phyloP scores from a whole-genome alignment of 2,888 invertebrate genomes.

The Neoaliturus tenellus region DNA sequence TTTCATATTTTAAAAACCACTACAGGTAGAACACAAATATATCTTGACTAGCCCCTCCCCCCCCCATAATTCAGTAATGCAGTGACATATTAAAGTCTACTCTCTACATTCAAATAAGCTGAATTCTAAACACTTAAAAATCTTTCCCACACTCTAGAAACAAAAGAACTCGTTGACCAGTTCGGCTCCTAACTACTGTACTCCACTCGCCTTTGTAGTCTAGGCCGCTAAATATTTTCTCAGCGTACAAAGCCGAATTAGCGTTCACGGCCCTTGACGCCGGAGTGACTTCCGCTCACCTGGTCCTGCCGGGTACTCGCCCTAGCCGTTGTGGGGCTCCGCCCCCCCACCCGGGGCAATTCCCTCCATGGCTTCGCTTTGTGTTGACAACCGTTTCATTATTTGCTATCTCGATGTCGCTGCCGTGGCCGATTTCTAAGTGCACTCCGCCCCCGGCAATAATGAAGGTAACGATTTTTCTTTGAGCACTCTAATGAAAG shows the following conservation, averaged over 20 bases:
- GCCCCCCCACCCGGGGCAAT: not conserved
- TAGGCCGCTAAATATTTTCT: conserved; percentile 39
- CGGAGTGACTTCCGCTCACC: conserved; percentile 40
- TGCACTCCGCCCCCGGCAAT: not conserved
- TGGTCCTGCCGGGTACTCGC: not conserved
- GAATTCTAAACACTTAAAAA: too few relatives aligned
- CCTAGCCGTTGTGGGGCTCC: conserved; percentile 17
- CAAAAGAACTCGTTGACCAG: not conserved
- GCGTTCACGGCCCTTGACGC: not conserved
- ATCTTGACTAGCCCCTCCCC: too few relatives aligned
- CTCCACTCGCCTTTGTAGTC: not conserved
- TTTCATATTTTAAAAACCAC: too few relatives aligned
- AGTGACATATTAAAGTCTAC: too few relatives aligned
- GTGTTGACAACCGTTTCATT: conserved; percentile 38
- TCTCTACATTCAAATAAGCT: too few relatives aligned
- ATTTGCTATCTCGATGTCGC: conserved; percentile 9
- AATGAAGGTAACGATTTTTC: conserved; percentile 40
- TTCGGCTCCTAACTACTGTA: not conserved
- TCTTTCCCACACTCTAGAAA: too few relatives aligned
- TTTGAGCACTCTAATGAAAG: conserved; percentile 26
- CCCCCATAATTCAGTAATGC: too few relatives aligned
- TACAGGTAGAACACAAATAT: too few relatives aligned
- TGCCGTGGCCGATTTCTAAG: not conserved
- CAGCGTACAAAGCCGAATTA: not conserved
- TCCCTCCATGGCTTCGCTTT: not conserved